Percentiles rank a stretch among this genome's conserved stretches.
phyloP scores from a whole-genome alignment of 2,888 invertebrate species.

The Acanthoscelides obtectus region DNA sequence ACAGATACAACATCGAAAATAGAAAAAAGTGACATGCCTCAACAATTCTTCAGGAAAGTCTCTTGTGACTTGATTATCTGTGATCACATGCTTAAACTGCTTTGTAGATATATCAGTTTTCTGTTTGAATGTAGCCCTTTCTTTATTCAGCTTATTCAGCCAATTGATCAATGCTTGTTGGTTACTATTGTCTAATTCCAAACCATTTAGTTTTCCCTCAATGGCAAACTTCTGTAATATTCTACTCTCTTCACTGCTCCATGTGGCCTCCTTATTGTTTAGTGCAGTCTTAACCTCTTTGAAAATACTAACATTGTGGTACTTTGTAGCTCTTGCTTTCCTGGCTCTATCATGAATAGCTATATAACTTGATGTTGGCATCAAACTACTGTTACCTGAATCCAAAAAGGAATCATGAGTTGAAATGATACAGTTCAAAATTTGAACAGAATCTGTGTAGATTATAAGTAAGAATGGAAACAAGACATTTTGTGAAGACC shows the following conservation, averaged over 20 bases:
- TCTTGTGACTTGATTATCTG: constrained; percentile 60
- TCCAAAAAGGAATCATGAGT: no score
- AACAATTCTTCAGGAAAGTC: constrained; percentile 71
- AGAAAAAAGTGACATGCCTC: constrained; percentile 34
- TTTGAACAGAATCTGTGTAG: no score
- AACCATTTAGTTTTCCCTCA: constrained; percentile 80
- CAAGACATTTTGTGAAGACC: no score
- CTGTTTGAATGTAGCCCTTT: constrained; percentile 59
- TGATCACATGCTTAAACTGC: constrained; percentile 62
- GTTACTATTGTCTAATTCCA: constrained; percentile 58
- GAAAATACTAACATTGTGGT: constrained; percentile 65
- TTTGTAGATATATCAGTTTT: constrained; percentile 64
- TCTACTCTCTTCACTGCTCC: constrained; percentile 60
- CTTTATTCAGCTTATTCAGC: constrained; percentile 52
- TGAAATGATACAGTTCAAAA: no score
- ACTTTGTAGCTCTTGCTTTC: constrained; percentile 69
- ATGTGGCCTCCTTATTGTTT: constrained; percentile 14
- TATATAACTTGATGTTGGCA: constrained; percentile 74
- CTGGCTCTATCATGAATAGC: constrained; percentile 76
- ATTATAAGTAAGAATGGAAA: no score
- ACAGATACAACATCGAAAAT: no score
- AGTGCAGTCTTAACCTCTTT: constrained; percentile 57
- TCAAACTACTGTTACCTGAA: constrained; percentile 63
- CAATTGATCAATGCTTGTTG: constrained; percentile 54
- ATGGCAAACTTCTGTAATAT: constrained; percentile 72